Percentiles rank a stretch among this genome's conserved stretches.
These are phyloP conservation scores for Pocillopora verrucosa DNA, from an alignment of 64 coral and sea anemone species.

Conservation along the genomic window DNA sequence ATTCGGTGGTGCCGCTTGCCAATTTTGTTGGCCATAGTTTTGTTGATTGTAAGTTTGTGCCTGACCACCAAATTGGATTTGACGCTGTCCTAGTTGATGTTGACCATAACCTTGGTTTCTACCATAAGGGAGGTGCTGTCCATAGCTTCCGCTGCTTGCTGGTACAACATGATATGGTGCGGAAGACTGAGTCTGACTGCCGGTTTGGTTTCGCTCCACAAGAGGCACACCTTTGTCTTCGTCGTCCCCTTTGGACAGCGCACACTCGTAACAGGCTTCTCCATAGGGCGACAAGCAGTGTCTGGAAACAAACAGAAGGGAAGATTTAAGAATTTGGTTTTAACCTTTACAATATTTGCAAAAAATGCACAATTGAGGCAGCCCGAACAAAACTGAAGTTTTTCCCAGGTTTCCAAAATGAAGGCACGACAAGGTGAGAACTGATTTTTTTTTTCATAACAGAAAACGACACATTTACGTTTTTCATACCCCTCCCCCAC, in stretches of 20 bases:
- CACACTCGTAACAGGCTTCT: constrained; percentile 88
- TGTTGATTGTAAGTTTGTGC: constrained; percentile 29
- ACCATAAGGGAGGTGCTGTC: constrained; percentile 14
- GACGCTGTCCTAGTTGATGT: background rate
- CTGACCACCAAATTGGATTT: background rate
- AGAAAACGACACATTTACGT: no score
- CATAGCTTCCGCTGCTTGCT: constrained; percentile 17
- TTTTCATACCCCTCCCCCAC: constrained; percentile 1
- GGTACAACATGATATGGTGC: constrained; percentile 19
- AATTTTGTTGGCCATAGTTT: constrained; percentile 11
- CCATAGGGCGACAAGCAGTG: constrained; percentile 88
- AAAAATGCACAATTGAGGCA: background rate
- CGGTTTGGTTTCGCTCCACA: constrained; percentile 54
- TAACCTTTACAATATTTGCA: background rate
- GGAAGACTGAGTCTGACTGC: background rate
- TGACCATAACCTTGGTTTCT: constrained; percentile 37
- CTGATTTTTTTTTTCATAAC: no score
- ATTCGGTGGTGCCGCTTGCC: constrained; percentile 26
- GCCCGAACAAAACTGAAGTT: no score
- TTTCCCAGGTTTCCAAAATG: no score
- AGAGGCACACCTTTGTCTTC: constrained; percentile 71
- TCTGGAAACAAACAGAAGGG: constrained; percentile 12
- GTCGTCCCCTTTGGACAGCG: constrained; percentile 63
- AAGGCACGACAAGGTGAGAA: no score
- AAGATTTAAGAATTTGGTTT: background rate